phyloP scores from a whole-genome alignment of 1,140 invertebrate genomes.

The Hyles vespertilio region DNA sequence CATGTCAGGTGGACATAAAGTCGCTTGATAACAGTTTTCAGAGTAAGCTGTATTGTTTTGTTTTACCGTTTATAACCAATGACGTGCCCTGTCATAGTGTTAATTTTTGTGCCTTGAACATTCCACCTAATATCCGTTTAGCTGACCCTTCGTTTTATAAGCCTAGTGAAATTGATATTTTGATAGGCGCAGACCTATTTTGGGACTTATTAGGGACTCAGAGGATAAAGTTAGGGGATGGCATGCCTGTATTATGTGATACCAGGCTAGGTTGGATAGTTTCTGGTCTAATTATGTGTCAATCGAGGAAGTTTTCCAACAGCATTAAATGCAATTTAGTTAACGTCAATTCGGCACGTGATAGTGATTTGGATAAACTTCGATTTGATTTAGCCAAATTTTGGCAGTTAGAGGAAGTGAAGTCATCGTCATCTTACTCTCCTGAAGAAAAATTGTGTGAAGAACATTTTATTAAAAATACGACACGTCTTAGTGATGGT shows the following conservation, averaged over 20 bases:
- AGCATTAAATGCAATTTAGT: neutral
- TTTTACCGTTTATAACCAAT: no score
- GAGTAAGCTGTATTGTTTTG: no score
- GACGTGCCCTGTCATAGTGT: no score
- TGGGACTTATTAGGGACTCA: neutral
- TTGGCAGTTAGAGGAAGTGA: neutral
- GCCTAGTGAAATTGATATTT: no score
- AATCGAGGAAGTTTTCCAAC: neutral
- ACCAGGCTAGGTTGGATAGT: slow-evolving; percentile 4
- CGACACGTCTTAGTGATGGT: neutral
- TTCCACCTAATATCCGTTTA: no score
- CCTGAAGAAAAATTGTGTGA: slow-evolving; percentile 1
- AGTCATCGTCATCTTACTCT: neutral
- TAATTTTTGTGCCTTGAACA: no score
- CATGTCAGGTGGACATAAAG: no score
- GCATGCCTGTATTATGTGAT: neutral
- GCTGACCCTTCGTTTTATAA: no score
- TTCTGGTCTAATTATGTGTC: neutral
- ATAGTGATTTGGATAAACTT: slow-evolving; percentile 1
- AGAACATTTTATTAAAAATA: neutral
- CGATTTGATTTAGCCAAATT: neutral
- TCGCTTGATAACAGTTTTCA: no score
- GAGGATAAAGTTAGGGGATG: slow-evolving; percentile 2
- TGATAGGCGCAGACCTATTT: no score
- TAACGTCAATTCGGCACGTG: neutral